Evolutionary conservation across 1,140 invertebrate species (phyloP), one percentile per base, ranked within the genome.

Genomic region (Ceratina japonica): DNA sequence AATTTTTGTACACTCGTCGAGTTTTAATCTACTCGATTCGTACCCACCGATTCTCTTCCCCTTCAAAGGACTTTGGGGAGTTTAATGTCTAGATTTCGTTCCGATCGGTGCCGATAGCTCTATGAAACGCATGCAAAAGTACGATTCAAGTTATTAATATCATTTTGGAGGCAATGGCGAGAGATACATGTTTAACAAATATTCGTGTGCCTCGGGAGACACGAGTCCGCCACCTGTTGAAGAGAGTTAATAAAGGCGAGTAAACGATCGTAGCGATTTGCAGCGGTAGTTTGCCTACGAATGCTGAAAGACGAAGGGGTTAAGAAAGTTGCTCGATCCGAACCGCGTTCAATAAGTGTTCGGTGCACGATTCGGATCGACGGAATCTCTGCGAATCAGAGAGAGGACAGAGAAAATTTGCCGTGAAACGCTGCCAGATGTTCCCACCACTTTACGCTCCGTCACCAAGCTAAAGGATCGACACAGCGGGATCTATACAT

Each of bases 191-290:
- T 49, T 10, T 18, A 16, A 66, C 61, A 63, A 51, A 37, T 58
- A 18, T 37, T 31, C 10, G 49, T 49, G 16, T 69, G 58, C 37
- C 52, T 75, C 44, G 5, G 65, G 24, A 27, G 61, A 31, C 81
- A 24, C 77, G 62, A 72, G 79, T 74, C 86, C 87, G 63, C 75
- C 86, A 88, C 87, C 88, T 89, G 87, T 63, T 83, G 68, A 63
- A 85, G 81, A 86, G n/a, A 70, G 63, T 86, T 79, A 76, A 87
- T 83, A 65, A 66, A 85, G 83, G 81, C 73, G 31, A 69, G 49
- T 62, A 61, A 69, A 75, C n/a, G 16, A 52, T 71, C 61, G 65
- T 10, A 44, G 10, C 10, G 5, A 44, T 44, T 44, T 15, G 54
- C 54, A 58, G 22, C 27, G 69, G 56, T 37, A 10, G 24, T 73